phyloP scores from a whole-genome alignment of 2,888 invertebrate genomes.

The Drosophila recens region DNA sequence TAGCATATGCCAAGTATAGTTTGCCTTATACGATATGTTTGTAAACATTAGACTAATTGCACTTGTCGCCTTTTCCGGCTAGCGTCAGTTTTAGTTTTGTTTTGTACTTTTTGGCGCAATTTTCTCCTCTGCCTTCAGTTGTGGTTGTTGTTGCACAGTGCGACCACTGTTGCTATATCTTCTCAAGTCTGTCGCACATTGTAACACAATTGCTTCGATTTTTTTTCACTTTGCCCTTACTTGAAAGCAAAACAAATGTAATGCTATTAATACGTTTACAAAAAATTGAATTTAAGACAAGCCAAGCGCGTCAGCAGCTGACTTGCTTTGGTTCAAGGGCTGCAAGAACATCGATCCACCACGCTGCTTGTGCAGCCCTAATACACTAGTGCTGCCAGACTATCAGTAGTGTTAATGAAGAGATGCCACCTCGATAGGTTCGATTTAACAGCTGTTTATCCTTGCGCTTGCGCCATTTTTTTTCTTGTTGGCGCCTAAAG shows the following conservation, averaged over 20 bases:
- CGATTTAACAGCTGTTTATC: constrained; percentile 56
- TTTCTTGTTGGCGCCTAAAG: constrained; percentile 59
- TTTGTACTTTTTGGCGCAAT: constrained; percentile 63
- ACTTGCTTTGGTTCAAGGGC: constrained; percentile 7
- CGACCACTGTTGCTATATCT: constrained; percentile 11
- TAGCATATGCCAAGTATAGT: constrained; percentile 58
- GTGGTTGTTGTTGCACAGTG: not conserved
- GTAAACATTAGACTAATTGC: constrained; percentile 55
- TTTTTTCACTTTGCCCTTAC: not conserved
- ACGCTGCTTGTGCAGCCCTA: not conserved
- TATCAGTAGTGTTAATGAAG: not conserved
- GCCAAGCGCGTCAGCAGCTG: constrained; percentile 70
- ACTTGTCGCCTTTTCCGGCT: constrained; percentile 30
- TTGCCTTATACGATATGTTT: constrained; percentile 30
- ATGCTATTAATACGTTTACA: constrained; percentile 19
- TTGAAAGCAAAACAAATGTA: constrained; percentile 5
- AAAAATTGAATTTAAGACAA: constrained; percentile 65
- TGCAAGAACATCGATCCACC: not conserved
- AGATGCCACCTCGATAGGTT: not conserved
- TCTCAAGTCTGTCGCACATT: constrained; percentile 12
- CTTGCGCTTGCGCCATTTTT: constrained; percentile 40
- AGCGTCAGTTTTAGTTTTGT: constrained; percentile 8
- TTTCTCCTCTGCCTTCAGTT: constrained; percentile 7
- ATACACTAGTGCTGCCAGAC: constrained; percentile 36
- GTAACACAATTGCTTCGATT: not conserved